Percentiles rank a stretch among this genome's conserved stretches.
Conservation (phyloP, 2,113 vertebrate species). For the Scomber colias region DNA sequence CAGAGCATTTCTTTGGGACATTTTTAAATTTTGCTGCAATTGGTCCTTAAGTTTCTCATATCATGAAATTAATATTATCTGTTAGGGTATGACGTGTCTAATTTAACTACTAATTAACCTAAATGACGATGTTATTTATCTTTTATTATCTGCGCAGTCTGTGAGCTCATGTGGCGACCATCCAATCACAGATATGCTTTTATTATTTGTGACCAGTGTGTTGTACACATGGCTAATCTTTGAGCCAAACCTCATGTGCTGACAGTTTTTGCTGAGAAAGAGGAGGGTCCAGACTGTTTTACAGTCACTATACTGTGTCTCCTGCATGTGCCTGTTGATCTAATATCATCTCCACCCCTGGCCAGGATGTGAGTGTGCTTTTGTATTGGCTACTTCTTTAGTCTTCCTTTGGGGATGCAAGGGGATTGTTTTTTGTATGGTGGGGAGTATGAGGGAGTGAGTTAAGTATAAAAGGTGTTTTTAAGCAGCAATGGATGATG, state of each 20-base stretch:
- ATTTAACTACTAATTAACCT: not conserved
- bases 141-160: not conserved
- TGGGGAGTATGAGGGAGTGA: not conserved
- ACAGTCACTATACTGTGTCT: slow-evolving; percentile 12
- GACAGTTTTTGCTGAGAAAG: not conserved
- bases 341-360: slow-evolving; percentile 4
- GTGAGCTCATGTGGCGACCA: slow-evolving; percentile 13
- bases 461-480: not conserved
- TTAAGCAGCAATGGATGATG: not conserved
- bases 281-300: slow-evolving; percentile 22
- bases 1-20: not conserved
- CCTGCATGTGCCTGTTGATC: slow-evolving; percentile 58
- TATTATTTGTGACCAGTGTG: not conserved
- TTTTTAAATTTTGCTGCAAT: not conserved
- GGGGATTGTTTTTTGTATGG: not conserved
- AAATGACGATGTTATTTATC: not conserved
- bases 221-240: not conserved
- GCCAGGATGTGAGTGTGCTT: not conserved
- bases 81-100: not conserved
- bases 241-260: not conserved
- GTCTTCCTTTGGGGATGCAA: not conserved
- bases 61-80: too few relatives aligned
- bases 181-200: not conserved
- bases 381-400: not conserved
- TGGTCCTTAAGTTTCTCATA: not conserved